Evolutionary conservation across 2,113 vertebrate genomes (phyloP).

Genomic region (Haliaeetus leucogaster): DNA sequence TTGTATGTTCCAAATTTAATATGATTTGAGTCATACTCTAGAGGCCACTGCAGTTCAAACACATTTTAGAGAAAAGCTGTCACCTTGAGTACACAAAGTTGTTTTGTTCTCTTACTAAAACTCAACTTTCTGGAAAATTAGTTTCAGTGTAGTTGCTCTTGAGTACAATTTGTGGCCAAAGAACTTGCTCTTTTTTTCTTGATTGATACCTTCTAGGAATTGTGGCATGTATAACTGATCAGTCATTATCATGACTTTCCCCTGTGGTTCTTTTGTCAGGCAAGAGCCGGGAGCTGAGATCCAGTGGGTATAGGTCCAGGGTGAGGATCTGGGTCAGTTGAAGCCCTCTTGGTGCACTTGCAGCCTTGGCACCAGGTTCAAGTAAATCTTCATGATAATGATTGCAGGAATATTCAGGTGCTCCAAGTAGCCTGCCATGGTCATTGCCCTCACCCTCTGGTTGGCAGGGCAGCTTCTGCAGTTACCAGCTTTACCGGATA

Average conservation of each 20-base stretch:
- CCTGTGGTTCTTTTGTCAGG: neutral
- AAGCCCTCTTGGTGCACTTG: neutral
- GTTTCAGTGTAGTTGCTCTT: neutral
- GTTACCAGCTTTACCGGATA: neutral
- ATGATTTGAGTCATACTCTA: neutral
- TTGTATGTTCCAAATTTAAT: neutral
- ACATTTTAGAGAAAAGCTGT: neutral
- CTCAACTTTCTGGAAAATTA: neutral
- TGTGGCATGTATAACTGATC: neutral
- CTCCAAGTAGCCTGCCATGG: neutral
- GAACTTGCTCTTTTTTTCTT: neutral
- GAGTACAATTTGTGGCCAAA: neutral
- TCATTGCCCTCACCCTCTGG: neutral
- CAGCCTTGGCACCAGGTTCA: neutral
- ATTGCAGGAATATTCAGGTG: neutral
- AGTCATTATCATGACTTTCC: neutral
- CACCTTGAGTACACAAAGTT: neutral
- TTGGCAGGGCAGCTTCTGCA: neutral
- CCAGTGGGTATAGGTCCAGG: neutral
- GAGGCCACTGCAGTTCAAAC: neutral
- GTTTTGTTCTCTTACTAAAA: neutral
- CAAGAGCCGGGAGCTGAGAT: neutral
- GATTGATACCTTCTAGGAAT: neutral
- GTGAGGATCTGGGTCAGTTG: neutral
- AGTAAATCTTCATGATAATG: neutral